These are phyloP conservation scores for Phalloptychus januarius DNA, from an alignment of 2,797 vertebrate species.

Conservation along the genomic window DNA sequence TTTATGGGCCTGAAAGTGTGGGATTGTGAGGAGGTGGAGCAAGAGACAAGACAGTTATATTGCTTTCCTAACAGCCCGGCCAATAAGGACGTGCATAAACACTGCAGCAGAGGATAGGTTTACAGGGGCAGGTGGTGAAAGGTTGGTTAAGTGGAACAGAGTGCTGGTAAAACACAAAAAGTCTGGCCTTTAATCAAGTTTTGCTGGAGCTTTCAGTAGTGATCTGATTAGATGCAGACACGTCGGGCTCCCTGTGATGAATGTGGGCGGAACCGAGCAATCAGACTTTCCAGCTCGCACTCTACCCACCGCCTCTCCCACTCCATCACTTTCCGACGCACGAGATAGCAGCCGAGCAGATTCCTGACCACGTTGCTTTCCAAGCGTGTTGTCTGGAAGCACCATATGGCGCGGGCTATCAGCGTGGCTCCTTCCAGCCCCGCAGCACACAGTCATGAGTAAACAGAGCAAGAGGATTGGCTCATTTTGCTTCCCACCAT, in stretches of 20 bases:
- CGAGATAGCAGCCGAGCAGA: conserved; percentile 66
- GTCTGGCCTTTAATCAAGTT: conserved; percentile 81
- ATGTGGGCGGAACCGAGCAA: conserved; percentile 53
- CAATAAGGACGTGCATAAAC: conserved; percentile 81
- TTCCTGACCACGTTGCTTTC: conserved; percentile 67
- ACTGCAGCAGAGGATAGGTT: conserved; percentile 73
- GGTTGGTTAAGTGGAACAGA: conserved; percentile 73
- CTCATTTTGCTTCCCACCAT: conserved; percentile 21
- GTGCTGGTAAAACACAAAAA: conserved; percentile 73
- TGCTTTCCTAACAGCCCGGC: conserved; percentile 70
- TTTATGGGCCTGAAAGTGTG: conserved; percentile 59
- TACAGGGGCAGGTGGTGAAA: conserved; percentile 77
- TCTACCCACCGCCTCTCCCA: conserved; percentile 17
- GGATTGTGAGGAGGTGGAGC: conserved; percentile 28
- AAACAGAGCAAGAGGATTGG: conserved; percentile 39
- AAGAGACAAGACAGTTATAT: conserved; percentile 23
- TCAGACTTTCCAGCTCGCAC: conserved; percentile 30
- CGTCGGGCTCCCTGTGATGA: conserved; percentile 67
- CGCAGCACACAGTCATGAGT: conserved; percentile 26
- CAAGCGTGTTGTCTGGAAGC: conserved; percentile 45
- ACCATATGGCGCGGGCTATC: conserved; percentile 69
- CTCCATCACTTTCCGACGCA: conserved; percentile 40
- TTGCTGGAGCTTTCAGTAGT: conserved; percentile 67
- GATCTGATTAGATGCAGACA: conserved; percentile 81
- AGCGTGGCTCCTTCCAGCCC: conserved; percentile 46